Percentiles rank a stretch among this genome's conserved stretches.
Conservation (phyloP, 2,888 invertebrate genomes). For the Lepeophtheirus nordmannii region DNA sequence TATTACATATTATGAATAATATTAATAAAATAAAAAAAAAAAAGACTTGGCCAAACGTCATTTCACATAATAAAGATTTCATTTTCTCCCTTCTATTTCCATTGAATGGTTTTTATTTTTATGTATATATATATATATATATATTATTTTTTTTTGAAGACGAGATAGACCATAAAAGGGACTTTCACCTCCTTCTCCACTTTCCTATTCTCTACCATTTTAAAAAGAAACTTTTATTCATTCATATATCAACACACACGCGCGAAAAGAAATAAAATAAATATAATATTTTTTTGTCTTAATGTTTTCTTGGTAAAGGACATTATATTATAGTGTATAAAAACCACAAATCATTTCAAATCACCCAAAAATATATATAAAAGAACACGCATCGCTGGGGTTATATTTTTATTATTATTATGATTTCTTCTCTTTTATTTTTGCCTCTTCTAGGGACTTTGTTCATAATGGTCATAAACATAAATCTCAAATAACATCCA, state of each 20-base stretch:
- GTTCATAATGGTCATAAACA: constrained; percentile 2
- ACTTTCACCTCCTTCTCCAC: background rate
- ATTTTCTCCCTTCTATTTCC: no score
- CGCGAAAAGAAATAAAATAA: background rate
- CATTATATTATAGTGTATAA: background rate
- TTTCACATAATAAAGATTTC: no score
- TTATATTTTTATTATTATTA: background rate
- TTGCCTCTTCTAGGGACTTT: no score
- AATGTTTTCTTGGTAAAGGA: constrained; percentile 4
- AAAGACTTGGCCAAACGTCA: no score
- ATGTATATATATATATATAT: no score
- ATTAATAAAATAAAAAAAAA: no score
- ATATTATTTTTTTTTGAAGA: background rate
- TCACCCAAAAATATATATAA: constrained; percentile 4
- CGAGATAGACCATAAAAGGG: background rate
- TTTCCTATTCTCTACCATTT: no score
- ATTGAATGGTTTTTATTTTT: no score
- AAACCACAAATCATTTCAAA: constrained; percentile 8
- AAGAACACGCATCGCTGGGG: constrained; percentile 4
- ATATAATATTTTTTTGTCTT: background rate
- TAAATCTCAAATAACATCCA: background rate
- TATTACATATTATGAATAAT: no score
- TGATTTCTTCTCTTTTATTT: background rate
- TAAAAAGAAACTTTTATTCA: background rate
- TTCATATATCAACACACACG: constrained; percentile 1